Conservation (phyloP, 2,888 invertebrate genomes). For the Stenolophus ochropezus region DNA sequence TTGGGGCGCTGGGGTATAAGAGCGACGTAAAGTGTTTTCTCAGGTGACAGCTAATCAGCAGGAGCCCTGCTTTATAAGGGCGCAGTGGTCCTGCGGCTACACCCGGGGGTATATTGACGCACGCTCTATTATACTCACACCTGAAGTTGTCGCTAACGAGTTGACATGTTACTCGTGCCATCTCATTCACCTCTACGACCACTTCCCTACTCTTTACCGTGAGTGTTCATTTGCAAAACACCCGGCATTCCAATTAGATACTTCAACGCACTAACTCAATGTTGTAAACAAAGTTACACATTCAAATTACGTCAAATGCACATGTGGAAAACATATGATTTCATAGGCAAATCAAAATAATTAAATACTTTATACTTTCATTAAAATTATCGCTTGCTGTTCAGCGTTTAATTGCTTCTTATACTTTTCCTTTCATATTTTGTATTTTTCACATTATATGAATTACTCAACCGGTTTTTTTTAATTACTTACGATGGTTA, state of each 20-base stretch:
- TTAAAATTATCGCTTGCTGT: no score
- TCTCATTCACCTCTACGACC: neutral
- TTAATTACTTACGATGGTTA: no score
- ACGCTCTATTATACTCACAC: conserved; percentile 20
- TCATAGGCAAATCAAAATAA: no score
- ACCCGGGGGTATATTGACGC: conserved; percentile 6
- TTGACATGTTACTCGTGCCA: neutral
- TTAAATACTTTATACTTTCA: no score
- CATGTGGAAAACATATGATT: no score
- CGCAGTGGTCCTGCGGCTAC: neutral
- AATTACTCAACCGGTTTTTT: no score
- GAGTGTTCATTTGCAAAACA: neutral
- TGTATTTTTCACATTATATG: no score
- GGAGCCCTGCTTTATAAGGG: conserved; percentile 9
- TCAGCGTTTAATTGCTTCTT: no score
- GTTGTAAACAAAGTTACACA: no score
- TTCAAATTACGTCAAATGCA: no score
- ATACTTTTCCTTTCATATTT: no score
- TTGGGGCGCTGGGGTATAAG: neutral
- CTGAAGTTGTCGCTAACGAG: neutral
- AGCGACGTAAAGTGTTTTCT: conserved; percentile 39
- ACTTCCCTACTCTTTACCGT: neutral
- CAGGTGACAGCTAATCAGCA: conserved; percentile 47
- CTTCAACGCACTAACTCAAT: neutral
- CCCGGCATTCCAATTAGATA: neutral